Percentiles rank a stretch among this genome's conserved stretches.
These are phyloP conservation scores for Sarcophaga caerulescens DNA, from an alignment of 2,888 invertebrate species.

Conservation along the genomic window DNA sequence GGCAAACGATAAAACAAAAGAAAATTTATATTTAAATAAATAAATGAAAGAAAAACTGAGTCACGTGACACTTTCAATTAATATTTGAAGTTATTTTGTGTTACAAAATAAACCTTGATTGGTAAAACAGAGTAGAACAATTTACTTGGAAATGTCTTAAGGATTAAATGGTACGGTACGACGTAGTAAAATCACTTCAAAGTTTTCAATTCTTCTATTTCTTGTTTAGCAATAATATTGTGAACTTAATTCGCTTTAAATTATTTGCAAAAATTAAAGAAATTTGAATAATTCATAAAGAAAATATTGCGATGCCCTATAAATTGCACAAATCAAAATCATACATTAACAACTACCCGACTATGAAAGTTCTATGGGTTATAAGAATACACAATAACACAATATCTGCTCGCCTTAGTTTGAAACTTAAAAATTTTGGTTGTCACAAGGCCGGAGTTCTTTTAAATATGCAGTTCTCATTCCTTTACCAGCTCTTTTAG, in stretches of 20 bases:
- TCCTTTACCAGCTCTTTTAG: no score
- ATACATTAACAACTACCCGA: no score
- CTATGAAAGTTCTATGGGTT: no score
- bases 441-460: no score
- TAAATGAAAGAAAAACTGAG: background rate
- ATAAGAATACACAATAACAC: no score
- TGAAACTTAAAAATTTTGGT: no score
- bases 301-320: background rate
- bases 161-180: no score
- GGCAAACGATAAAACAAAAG: slow-evolving; percentile 33
- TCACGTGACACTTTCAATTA: slow-evolving; percentile 49
- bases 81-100: slow-evolving; percentile 20
- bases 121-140: background rate
- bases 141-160: no score
- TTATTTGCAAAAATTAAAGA: background rate
- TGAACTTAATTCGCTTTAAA: background rate
- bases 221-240: no score
- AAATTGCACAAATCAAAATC: no score
- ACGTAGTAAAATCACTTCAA: background rate
- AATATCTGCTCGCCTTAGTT: no score
- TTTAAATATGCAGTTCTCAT: no score
- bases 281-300: background rate
- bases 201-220: background rate
- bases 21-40: background rate
- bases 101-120: slow-evolving; percentile 29